Percentiles rank a stretch among this genome's conserved stretches.
phyloP scores from a whole-genome alignment of 2,113 vertebrate genomes.

The Australoheros scitulus region DNA sequence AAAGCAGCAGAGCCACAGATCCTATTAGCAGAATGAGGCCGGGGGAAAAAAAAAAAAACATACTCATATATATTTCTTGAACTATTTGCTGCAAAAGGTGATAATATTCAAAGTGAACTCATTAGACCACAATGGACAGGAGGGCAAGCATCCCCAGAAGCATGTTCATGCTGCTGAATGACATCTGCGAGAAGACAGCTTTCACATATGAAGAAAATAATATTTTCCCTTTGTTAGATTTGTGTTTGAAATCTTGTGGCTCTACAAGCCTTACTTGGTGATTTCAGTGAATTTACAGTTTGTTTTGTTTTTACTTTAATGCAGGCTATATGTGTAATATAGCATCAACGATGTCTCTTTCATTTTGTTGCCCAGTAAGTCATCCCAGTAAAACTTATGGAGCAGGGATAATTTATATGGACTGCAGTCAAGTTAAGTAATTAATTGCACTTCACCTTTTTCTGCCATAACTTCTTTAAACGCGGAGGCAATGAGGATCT shows the following conservation, averaged over 20 bases:
- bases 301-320: not conserved
- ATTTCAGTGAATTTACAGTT: not conserved
- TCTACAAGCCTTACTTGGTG: not conserved
- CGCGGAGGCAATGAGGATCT: not conserved
- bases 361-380: not conserved
- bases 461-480: not conserved
- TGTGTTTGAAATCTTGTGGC: not conserved
- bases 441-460: not conserved
- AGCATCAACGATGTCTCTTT: not conserved
- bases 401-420: not conserved
- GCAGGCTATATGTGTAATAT: not conserved
- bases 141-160: slow-evolving; percentile 38
- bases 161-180: not conserved
- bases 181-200: not conserved
- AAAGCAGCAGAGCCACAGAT: slow-evolving; percentile 31
- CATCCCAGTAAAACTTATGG: not conserved
- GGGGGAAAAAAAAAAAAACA: too few species aligned
- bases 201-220: not conserved
- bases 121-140: slow-evolving; percentile 42
- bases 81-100: slow-evolving; percentile 35
- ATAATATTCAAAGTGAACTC: slow-evolving; percentile 44
- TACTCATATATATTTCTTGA: slow-evolving; percentile 29
- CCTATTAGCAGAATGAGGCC: slow-evolving; percentile 32
- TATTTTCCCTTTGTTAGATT: not conserved
- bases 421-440: not conserved